phyloP scores from a whole-genome alignment of 2,113 vertebrate genomes.

The Thamnophis sirtalis region DNA sequence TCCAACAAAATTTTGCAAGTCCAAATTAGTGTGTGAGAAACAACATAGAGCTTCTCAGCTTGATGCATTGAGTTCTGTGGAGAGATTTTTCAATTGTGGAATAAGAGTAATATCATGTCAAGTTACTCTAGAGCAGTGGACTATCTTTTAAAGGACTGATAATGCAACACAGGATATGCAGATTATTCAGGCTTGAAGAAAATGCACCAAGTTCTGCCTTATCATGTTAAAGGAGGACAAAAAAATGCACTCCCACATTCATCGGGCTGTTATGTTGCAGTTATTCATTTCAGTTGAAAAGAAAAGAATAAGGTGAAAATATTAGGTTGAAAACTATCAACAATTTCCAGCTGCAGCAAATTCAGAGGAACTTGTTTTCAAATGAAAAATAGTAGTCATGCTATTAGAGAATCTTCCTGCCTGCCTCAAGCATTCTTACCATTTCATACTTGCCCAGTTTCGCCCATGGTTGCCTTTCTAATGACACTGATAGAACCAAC shows the following conservation, averaged over 20 bases:
- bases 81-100: not conserved
- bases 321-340: not conserved
- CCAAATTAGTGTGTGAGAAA: not conserved
- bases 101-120: not conserved
- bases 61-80: not conserved
- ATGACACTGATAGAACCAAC: slow-evolving; percentile 25
- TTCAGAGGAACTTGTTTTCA: slow-evolving; percentile 25
- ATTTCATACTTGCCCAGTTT: slow-evolving; percentile 55
- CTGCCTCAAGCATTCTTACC: slow-evolving; percentile 24
- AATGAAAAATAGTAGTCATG: not conserved
- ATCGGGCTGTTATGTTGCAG: not conserved
- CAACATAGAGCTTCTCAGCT: not conserved
- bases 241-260: not conserved
- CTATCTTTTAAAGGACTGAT: too few species aligned
- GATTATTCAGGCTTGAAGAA: not conserved
- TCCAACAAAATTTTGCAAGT: not conserved
- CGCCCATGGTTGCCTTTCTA: slow-evolving; percentile 54
- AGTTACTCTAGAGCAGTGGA: too few species aligned
- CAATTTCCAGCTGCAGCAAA: slow-evolving; percentile 10
- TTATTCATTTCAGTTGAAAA: not conserved
- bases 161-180: not conserved
- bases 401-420: slow-evolving; percentile 11
- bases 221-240: not conserved
- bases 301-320: not conserved
- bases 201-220: not conserved